Conservation (phyloP, 1,140 invertebrate genomes). For the Drosophila parvula region DNA sequence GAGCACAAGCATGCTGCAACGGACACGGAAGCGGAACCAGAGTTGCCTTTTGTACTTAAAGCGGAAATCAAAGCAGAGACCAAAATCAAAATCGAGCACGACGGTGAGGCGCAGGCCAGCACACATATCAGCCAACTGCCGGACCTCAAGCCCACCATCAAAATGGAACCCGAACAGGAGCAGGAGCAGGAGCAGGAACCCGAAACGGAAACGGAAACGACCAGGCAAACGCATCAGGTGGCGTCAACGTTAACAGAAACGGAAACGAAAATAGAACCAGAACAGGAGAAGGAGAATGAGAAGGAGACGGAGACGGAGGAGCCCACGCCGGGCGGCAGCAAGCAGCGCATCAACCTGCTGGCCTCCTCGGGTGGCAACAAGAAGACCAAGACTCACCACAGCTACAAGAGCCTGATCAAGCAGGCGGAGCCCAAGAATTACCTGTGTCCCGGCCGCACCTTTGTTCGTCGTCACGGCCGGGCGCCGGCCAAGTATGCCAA, state of each 20-base stretch:
- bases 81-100: conserved; percentile 83
- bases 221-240: background rate
- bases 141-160: conserved; percentile 82
- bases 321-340: conserved; percentile 16
- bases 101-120: conserved; percentile 51
- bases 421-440: conserved; percentile 80
- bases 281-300: background rate
- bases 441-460: conserved; percentile 68
- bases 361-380: conserved; percentile 52
- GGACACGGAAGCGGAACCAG: conserved; percentile 41
- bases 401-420: conserved; percentile 83
- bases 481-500: conserved; percentile 68
- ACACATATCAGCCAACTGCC: conserved; percentile 77
- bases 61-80: conserved; percentile 83
- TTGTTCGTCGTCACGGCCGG: conserved; percentile 70
- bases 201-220: background rate
- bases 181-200: background rate
- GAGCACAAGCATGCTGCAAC: conserved; percentile 3
- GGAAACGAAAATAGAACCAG: conserved; percentile 26
- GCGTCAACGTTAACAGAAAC: conserved; percentile 1
- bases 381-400: conserved; percentile 72
- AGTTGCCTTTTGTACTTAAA: conserved; percentile 79
- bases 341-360: conserved; percentile 73
- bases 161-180: conserved; percentile 63
- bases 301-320: background rate